These are phyloP conservation scores for Tyto alba DNA, from an alignment of 2,113 vertebrate species.

Conservation along the genomic window DNA sequence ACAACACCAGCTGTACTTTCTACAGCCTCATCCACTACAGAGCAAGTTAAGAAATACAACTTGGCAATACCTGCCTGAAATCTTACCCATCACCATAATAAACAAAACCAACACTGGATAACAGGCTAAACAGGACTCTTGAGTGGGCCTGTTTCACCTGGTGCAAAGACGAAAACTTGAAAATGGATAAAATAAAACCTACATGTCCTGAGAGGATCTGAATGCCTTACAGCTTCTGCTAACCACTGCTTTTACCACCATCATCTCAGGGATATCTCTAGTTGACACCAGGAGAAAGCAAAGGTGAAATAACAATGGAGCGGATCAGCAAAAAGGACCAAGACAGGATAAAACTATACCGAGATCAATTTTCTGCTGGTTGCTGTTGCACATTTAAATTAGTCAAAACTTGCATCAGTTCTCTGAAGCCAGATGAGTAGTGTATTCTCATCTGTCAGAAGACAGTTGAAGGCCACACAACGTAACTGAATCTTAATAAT, in stretches of 20 bases:
- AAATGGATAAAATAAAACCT: not conserved
- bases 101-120: accelerated
- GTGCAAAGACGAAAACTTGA: not conserved
- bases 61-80: not conserved
- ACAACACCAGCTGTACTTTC: not conserved
- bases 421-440: not conserved
- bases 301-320: not conserved
- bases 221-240: not conserved
- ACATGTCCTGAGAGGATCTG: not conserved
- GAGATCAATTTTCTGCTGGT: not conserved
- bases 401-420: not conserved
- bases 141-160: not conserved
- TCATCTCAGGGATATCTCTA: not conserved
- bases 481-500: not conserved
- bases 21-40: not conserved
- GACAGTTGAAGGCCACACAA: not conserved
- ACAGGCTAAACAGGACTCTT: not conserved
- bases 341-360: not conserved
- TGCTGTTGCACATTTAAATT: not conserved
- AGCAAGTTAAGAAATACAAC: not conserved
- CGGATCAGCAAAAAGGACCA: not conserved
- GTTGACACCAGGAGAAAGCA: not conserved
- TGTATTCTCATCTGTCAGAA: not conserved
- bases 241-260: not conserved
- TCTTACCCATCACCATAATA: not conserved